Evolutionary conservation across 2,113 vertebrate genomes (phyloP), one percentile per base, ranked within the genome.

Genomic region (Bubo scandiacus): DNA sequence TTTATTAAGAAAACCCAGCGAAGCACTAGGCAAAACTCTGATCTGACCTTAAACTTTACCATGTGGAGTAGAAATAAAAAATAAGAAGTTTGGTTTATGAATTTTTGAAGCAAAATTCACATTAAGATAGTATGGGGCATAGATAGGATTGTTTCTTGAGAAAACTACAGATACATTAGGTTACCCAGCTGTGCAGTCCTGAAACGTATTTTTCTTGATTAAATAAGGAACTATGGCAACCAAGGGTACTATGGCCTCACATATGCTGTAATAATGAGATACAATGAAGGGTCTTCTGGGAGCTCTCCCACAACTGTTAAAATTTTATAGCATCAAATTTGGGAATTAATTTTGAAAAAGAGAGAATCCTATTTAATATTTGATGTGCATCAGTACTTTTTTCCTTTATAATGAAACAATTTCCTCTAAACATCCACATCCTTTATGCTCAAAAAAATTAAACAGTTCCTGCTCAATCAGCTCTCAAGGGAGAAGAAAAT

Each of bases 181-280:
- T 85, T 75, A 89, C 34, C 61, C 94, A 92, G 88, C 86, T 96
- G 77, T 87, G 88, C 57, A 75, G 86, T 61, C 88, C 81, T 43
- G 27, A 85, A 95, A 68, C 13, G 8, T 38, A 20, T 75, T 93
- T 79, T 83, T 89, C 94, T 92, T 89, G 72, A 94, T 91, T 92
- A 94, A 94, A 85, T 85, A 90, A 88, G 92, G 78, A 95, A 68
- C 90, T 93, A 96, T 32, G 49, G 87, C 90, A 96, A 96, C 72
- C 65, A 93, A 92, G 65, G 51, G 88, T 74, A 84, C 61, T 47
- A 67, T 68, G 90, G 95, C 88, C 86, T 94, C 88, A 91, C 77
- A 91, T 94, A 91, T 49, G 91, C 77, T 87, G 52, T 15, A 91
- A 91, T 94, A 95, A 96, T 68, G 70, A 91, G 77, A 81, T 47